Conservation (phyloP, 2,797 vertebrate species). For the Atherinosoma microstoma region DNA sequence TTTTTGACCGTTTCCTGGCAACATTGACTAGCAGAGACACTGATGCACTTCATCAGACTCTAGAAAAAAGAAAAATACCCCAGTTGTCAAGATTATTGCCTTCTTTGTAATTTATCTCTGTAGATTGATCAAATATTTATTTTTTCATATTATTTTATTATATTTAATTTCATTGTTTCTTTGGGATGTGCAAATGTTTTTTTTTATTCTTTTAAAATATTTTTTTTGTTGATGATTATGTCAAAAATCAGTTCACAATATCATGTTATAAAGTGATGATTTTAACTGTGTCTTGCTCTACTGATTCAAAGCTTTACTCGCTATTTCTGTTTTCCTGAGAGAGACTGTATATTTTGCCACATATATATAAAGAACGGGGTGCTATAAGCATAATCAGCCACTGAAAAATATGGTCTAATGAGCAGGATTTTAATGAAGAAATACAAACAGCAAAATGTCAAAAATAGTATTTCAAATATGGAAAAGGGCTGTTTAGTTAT, state of each 20-base stretch:
- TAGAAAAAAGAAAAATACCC: neutral
- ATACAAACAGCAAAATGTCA: neutral
- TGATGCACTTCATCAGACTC: neutral
- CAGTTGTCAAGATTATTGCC: neutral
- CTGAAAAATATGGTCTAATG: neutral
- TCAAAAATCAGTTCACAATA: no score
- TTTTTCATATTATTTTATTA: no score
- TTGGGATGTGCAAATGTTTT: no score
- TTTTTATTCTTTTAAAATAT: no score
- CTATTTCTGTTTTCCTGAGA: no score
- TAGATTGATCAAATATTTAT: neutral
- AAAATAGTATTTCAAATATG: neutral
- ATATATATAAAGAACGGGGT: no score
- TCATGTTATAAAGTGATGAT: no score
- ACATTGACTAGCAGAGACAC: neutral
- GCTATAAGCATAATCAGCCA: neutral
- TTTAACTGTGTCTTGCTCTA: no score
- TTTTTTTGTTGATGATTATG: no score
- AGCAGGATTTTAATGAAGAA: neutral
- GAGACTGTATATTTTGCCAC: no score
- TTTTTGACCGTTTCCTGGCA: constrained; percentile 16
- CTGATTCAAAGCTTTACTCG: no score
- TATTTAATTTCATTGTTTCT: no score
- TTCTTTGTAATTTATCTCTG: neutral
- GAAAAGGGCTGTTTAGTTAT: neutral